Base-by-base conservation (phyloP, 2,888 invertebrate genomes). In the Brachylomia viminalis region DNA sequence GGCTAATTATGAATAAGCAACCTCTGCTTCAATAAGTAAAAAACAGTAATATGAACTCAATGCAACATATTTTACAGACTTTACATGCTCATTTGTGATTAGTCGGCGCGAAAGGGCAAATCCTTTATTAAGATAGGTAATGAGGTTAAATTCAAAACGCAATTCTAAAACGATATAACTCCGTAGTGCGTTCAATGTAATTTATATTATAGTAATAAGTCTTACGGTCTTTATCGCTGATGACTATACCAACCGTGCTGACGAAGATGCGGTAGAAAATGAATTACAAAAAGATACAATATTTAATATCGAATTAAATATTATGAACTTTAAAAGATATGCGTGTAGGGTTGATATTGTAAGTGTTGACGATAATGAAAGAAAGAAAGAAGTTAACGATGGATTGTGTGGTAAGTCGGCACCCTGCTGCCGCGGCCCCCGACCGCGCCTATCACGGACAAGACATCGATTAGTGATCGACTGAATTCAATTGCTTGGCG, bases 401-500 rank as follows among this genome's bases (percentile, higher is more conserved):
- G 96, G 96, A 96, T 96, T 96, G 96, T 96, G 96, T 96, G 96
- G 96, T 96, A 96, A 96, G 96, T 95, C 96, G 96, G 96, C 96
- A 96, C 96, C 96, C 96, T 96, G 95, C 96, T 94, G 96, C 95
- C 96, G 95, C 85, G 96, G 95, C 92, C 96, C 95, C 96, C 96
- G 92, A 96, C 96, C 91, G 96, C 90, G 96, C 94, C 95, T 96
- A 96, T 96, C 96, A 95, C 96, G 95, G 96, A 95, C 96, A 95
- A 96, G 95, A 96, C 96, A 96, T 96, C 96, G 96, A 96, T 96
- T 96, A 96, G 96, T 96, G 96, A 96, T 96, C 96, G 96, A 96
- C 96, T 94, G 96, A 96, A 96, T 96, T 96, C 96, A 96, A 96
- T 96, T 96, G 96, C 96, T 94, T 95, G 93, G 93, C 93, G 93